Base-by-base conservation (phyloP, 2,888 invertebrate genomes). In the Ametastegia equiseti region DNA sequence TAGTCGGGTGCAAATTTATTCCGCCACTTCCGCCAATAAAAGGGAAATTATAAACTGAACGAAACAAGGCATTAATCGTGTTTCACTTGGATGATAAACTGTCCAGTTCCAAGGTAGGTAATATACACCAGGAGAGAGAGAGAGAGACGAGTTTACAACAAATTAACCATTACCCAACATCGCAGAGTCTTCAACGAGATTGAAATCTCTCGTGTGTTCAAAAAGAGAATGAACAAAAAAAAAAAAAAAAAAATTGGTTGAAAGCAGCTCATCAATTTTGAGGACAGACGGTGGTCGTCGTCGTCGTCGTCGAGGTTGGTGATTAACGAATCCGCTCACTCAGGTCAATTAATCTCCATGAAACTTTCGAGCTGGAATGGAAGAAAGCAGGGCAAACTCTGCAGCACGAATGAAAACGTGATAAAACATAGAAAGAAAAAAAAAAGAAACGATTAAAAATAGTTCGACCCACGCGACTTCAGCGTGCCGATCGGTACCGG, bases 321-420 rank as follows among this genome's bases (percentile, higher is more conserved):
- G 75, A 75, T 75, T 75, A 75, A 75, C 75, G 75, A 36, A 75
- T 75, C 54, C 36, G 13, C 54, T 75, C 75, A 19, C 30, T 54
- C 75, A 2, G 30, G 75, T 33, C 75, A 75, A 75, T 75, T 75
- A 75, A 75, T 75, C 75, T 75, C 75, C 54, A 50, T 50, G 54
- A 75, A 75, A 75, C n/a, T 30, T 75, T 75, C 73, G 50, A 33
- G 50, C 50, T 54, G n/a, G n/a, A 54, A 54, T 33, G 33, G 50
- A 33, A 33, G 54, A 9, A 54, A 6, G 5, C 11, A 11, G 39
- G 36, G n/a, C 33, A 36, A 1, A 50, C n/a, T 33, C n/a, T n/a
- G n/a, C n/a, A n/a, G 36, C 75, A 19, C 19, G 54, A n/a, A 54
- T 75, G 19, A 75, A 75, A 75, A 54, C 75, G 54, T 75, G 75